Evolutionary conservation across 2,888 invertebrate genomes (phyloP).

Genomic region (Tethea ocularis): DNA sequence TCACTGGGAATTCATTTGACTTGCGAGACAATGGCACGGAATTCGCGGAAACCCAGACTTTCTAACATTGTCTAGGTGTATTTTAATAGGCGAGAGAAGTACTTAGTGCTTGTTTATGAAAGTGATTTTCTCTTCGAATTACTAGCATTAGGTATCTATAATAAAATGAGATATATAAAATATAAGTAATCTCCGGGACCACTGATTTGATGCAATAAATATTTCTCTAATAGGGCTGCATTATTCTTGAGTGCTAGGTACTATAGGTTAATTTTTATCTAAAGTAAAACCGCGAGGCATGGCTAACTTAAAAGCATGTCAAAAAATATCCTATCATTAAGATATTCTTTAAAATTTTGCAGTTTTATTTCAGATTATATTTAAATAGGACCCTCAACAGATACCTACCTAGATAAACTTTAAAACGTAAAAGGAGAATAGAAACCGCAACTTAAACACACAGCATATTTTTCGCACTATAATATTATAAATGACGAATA

Average conservation of each 20-base stretch:
- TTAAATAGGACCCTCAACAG: neutral
- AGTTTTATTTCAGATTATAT: neutral
- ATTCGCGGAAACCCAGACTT: slow-evolving; percentile 68
- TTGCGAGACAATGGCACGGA: slow-evolving; percentile 43
- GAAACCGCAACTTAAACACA: slow-evolving; percentile 4
- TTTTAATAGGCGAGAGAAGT: slow-evolving; percentile 42
- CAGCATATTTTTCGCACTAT: slow-evolving; percentile 47
- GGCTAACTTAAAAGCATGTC: too few species aligned
- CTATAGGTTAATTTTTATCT: too few species aligned
- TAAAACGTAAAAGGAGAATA: neutral
- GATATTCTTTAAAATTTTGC: neutral
- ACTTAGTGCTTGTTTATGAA: neutral
- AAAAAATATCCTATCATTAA: neutral
- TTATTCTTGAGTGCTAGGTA: too few species aligned
- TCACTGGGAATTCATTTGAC: slow-evolving; percentile 62
- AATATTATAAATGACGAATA: slow-evolving; percentile 57
- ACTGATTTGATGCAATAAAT: neutral
- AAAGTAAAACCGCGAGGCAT: too few species aligned
- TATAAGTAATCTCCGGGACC: neutral
- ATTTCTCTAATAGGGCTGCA: too few species aligned
- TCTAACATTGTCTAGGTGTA: slow-evolving; percentile 53
- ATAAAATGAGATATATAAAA: too few species aligned
- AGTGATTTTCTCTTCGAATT: neutral
- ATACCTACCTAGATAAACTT: too few species aligned
- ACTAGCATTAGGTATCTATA: too few species aligned